Percentiles rank a stretch among this genome's conserved stretches.
phyloP scores from a whole-genome alignment of 2,888 invertebrate species.

The Parapristionchus giblindavisi region DNA sequence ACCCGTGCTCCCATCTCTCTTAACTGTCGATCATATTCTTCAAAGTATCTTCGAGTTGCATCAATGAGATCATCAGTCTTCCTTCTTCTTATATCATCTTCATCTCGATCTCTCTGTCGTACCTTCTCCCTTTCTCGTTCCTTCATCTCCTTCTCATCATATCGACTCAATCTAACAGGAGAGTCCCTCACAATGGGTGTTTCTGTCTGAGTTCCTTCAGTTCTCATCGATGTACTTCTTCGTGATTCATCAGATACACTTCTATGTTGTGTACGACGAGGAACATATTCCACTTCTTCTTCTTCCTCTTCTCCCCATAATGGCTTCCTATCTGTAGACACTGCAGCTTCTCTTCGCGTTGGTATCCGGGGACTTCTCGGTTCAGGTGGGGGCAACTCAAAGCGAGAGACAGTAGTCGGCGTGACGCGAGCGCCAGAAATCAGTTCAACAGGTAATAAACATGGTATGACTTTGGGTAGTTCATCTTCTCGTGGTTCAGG shows the following conservation, averaged over 20 bases:
- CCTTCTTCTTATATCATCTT: slow-evolving; percentile 26
- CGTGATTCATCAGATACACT: slow-evolving; percentile 9
- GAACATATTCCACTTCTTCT: too few relatives aligned
- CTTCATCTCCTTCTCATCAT: slow-evolving; percentile 19
- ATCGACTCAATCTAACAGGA: slow-evolving; percentile 9
- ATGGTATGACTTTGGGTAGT: slow-evolving; percentile 64
- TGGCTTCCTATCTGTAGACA: slow-evolving; percentile 24
- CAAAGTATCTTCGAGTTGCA: slow-evolving; percentile 61
- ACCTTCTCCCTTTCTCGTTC: slow-evolving; percentile 9
- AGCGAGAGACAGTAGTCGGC: slow-evolving; percentile 38
- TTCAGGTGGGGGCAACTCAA: slow-evolving; percentile 9
- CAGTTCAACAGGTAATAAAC: slow-evolving; percentile 66
- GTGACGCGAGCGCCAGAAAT: slow-evolving; percentile 62
- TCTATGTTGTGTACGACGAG: neutral
- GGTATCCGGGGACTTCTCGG: neutral
- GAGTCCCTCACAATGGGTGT: slow-evolving; percentile 5
- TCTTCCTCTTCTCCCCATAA: slow-evolving; percentile 3
- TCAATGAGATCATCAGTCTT: slow-evolving; percentile 57
- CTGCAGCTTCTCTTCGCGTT: slow-evolving; percentile 28
- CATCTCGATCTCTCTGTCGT: neutral
- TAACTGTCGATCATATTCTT: slow-evolving; percentile 64
- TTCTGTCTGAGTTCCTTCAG: slow-evolving; percentile 32
- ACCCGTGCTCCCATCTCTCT: slow-evolving; percentile 50
- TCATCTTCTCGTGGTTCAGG: slow-evolving; percentile 62
- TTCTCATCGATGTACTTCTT: neutral